Base-by-base conservation (phyloP, 2,113 vertebrate genomes). In the Phylloscopus trochiloides region DNA sequence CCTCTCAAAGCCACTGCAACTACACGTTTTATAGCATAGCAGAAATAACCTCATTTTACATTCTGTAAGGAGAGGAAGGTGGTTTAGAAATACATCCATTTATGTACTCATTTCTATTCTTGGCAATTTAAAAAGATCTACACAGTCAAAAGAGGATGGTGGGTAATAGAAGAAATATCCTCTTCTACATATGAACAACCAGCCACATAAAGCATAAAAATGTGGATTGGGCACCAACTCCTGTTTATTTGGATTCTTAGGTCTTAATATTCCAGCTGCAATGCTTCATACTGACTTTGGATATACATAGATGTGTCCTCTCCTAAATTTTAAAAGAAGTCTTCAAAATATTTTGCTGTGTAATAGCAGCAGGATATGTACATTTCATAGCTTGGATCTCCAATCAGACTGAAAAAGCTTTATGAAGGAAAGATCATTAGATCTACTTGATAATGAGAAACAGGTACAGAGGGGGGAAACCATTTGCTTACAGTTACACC, bases 1-100 rank as follows among this genome's bases (percentile, higher is more conserved):
- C 78, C 43, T 90, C 85, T 80, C 74, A 83, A 86, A 93, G 72
- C 63, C 59, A 79, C 68, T 80, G 71, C 67, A 94, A 62, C 67
- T 82, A 62, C 54, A 79, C 31, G 58, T 68, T 85, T 72, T 79
- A 81, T 17, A 82, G 94, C 84, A 82, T 0, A 59, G 86, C 75
- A 93, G 86, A 94, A 95, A 96, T 77, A 94, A 76, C 54, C 63
- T 83, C 73, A 86, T 93, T 94, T 90, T 43, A 70, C 70, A 95
- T 93, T 92, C 92, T 80, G 82, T 66, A 77, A 58, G 66, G 83
- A 93, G 82, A 59, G 75, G 86, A 97, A 94, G 82, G 88, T 92
- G 88, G 78, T 83, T 95, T 92, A 90, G 91, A 95, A 96, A 93
- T 70, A 79, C 47, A 93, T 88, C 82, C 85, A 88, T 93, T 95